Base-by-base conservation (phyloP, 2,113 vertebrate genomes). In the Barnardius zonarius region DNA sequence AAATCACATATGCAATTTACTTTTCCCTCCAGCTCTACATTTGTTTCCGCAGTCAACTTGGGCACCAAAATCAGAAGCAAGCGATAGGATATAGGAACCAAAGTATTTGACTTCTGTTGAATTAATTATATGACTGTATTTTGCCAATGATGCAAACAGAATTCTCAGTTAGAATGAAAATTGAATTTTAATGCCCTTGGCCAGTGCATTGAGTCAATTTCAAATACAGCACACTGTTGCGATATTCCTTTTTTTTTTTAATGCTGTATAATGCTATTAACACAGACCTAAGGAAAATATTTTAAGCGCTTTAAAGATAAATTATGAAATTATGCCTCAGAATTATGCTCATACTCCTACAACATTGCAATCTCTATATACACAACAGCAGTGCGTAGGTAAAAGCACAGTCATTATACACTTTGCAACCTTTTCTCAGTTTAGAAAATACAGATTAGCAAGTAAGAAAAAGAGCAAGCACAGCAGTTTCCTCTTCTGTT, bases 1-100 rank as follows among this genome's bases (percentile, higher is more conserved):
- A 88, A 55, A 88, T 89, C 85, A 87, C 68, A 72, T 57, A 76
- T 19, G 48, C 68, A 69, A 73, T 91, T 90, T 95, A 85, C 63
- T 90, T 91, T 90, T 90, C 72, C 51, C 49, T 78, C 67, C 51
- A 92, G 64, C 27, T 93, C 75, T 83, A 20, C 48, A 24, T 92
- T 93, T 91, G 64, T 80, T 92, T 79, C 31, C 33, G 37, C 5
- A 80, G 35, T 52, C 24, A 82, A 27, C 39, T 39, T 86, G 17
- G 62, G 52, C 37, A 80, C 46, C 57, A 80, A 88, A 93, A 68
- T 85, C 35, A 62, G 39, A 78, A 67, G 19, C 22, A 63, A 93
- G 35, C 37, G 27, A 64, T 25, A 43, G 17, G 13, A 27, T 68
- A 17, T 25, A 84, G 13, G 13, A 68, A 83, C 17, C 20, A 48